Base-by-base conservation (phyloP, 2,113 vertebrate species). In the Cariama cristata region DNA sequence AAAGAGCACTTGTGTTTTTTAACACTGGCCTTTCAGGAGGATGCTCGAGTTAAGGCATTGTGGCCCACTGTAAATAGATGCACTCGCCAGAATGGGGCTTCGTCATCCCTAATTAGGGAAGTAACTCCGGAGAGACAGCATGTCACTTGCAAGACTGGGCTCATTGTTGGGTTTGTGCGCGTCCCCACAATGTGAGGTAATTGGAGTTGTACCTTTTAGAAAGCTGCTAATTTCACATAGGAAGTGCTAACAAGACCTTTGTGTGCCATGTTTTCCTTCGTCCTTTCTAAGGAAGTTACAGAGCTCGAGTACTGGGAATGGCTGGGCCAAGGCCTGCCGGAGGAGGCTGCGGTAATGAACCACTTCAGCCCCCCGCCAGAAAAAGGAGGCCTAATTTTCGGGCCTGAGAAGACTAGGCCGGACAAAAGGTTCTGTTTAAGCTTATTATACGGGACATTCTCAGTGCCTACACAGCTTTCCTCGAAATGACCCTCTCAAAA, bases 221-320 rank as follows among this genome's bases (percentile, higher is more conserved):
- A 99, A 99, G 99, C 99, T 99, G 99, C 99, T 99, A 99, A 99
- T 99, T 99, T 99, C 98, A 98, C 98, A 99, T 99, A 99, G 99
- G 99, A 99, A 99, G 99, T 99, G 99, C 99, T 99, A 99, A 99
- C 99, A 99, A 99, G 99, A 99, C 99, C 99, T 99, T 99, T 99
- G 99, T 99, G 98, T 99, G 98, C 98, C 98, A 98, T 99, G 99
- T 99, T 99, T 99, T 99, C 99, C 99, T 99, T 99, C 99, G 98
- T 98, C 98, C 98, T 99, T 99, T 99, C 99, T 98, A 98, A 99
- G 99, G 99, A 99, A 99, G 99, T 99, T 99, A 98, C 98, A 98
- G 98, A 98, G 98, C 98, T 99, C 97, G 99, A 99, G 99, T 98
- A 98, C 98, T 98, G 99, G 99, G 99, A 99, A 99, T 98, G 99